phyloP scores from a whole-genome alignment of 2,113 vertebrate species.

The Genyomyrus donnyi region DNA sequence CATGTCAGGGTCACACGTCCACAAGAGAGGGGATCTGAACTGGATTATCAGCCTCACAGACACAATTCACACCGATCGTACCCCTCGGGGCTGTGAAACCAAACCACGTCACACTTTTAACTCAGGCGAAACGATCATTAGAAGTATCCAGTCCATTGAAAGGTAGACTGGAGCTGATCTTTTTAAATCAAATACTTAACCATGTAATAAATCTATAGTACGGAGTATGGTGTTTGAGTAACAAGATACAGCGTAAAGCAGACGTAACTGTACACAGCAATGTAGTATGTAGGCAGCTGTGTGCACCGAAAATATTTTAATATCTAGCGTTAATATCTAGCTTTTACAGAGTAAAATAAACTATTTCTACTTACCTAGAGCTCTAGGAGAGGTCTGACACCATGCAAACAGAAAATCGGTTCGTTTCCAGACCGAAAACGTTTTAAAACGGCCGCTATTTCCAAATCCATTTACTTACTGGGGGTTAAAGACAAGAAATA shows the following conservation, averaged over 20 bases:
- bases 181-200: background rate
- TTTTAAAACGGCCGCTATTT: slow-evolving; percentile 3
- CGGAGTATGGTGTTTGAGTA: background rate
- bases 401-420: background rate
- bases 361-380: background rate
- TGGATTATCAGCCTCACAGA: slow-evolving; percentile 7
- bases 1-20: slow-evolving; percentile 25
- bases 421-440: background rate
- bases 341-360: background rate
- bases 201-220: background rate
- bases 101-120: background rate
- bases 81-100: background rate
- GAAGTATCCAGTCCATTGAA: background rate
- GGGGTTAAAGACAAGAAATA: background rate
- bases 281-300: background rate
- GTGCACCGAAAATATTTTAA: background rate
- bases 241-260: background rate
- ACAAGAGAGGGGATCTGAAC: background rate
- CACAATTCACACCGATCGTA: slow-evolving; percentile 4
- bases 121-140: background rate
- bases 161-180: background rate
- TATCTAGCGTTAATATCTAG: background rate
- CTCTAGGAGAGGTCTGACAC: background rate
- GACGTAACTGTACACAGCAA: background rate
- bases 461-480: background rate